Percentiles rank a stretch among this genome's conserved stretches.
phyloP scores from a whole-genome alignment of 2,113 vertebrate genomes.

The Petrocephalus microphthalmus region DNA sequence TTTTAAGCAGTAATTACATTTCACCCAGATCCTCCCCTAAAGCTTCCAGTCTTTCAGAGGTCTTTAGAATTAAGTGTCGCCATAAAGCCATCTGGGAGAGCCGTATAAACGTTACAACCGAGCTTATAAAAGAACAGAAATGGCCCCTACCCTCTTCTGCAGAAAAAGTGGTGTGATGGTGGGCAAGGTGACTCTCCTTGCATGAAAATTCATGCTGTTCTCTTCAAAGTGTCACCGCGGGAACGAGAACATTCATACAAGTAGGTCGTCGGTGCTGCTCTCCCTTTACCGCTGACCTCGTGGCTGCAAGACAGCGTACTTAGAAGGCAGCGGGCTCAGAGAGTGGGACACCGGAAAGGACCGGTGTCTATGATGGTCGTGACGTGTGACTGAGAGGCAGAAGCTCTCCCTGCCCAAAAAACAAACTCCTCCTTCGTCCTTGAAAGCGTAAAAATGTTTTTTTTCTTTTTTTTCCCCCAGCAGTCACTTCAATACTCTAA shows the following conservation, averaged over 20 bases:
- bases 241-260: conserved; percentile 41
- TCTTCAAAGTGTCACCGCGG: conserved; percentile 40
- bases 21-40: not conserved
- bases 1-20: not conserved
- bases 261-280: conserved; percentile 26
- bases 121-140: conserved; percentile 17
- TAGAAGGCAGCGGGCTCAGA: conserved; percentile 22
- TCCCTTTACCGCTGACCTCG: not conserved
- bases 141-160: conserved; percentile 77
- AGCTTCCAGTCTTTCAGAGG: not conserved
- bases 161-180: conserved; percentile 78
- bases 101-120: not conserved
- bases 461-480: conserved; percentile 35
- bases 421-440: conserved; percentile 81
- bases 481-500: conserved; percentile 38
- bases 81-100: not conserved
- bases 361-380: conserved; percentile 29
- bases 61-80: not conserved
- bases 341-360: conserved; percentile 20
- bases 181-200: conserved; percentile 83
- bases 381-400: conserved; percentile 58
- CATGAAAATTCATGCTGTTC: conserved; percentile 77
- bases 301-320: not conserved
- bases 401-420: conserved; percentile 50
- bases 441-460: conserved; percentile 52